A percentile compares a stretch with the other conserved stretches of the same genome.
phyloP scores from a whole-genome alignment of 2,797 vertebrate genomes.

The Enteromius paludinosus region DNA sequence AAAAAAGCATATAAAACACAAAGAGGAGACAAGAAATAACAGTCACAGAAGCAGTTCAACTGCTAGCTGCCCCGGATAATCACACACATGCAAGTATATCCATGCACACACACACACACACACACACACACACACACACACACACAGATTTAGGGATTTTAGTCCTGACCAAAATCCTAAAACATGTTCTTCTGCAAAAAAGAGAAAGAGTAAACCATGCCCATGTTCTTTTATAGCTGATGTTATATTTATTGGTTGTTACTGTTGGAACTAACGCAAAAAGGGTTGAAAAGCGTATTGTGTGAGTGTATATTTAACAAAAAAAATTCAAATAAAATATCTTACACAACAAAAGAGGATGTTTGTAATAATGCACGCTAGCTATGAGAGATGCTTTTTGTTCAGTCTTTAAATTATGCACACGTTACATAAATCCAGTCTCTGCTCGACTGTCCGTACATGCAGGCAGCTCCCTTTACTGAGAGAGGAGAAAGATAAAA shows the following conservation, averaged over 20 bases:
- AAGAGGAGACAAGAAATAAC: conserved; percentile 69
- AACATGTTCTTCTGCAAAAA: conserved; percentile 26
- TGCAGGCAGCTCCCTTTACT: conserved; percentile 25
- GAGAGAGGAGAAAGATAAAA: conserved; percentile 50
- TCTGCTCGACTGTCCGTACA: conserved; percentile 22
- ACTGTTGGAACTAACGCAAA: neutral
- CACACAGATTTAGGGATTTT: neutral
- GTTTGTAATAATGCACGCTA: neutral
- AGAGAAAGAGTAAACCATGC: conserved; percentile 4
- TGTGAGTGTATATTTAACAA: neutral
- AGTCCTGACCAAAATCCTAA: conserved; percentile 16
- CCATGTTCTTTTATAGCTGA: neutral
- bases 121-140: conserved; percentile 10
- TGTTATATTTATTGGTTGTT: conserved; percentile 24
- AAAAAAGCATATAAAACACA: conserved; percentile 59
- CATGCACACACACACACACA: neutral
- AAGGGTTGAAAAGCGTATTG: neutral
- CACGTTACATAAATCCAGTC: conserved; percentile 18
- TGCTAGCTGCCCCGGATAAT: conserved; percentile 57
- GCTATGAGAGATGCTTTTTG: conserved; percentile 35
- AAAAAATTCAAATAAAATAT: neutral
- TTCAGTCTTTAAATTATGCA: conserved; percentile 31
- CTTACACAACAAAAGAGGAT: conserved; percentile 2
- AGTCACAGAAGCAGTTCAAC: conserved; percentile 65
- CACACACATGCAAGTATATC: conserved; percentile 12